A percentile compares a stretch with the other conserved stretches of the same genome.
Conservation (phyloP, 1,140 invertebrate genomes). For the Delia radicum region DNA sequence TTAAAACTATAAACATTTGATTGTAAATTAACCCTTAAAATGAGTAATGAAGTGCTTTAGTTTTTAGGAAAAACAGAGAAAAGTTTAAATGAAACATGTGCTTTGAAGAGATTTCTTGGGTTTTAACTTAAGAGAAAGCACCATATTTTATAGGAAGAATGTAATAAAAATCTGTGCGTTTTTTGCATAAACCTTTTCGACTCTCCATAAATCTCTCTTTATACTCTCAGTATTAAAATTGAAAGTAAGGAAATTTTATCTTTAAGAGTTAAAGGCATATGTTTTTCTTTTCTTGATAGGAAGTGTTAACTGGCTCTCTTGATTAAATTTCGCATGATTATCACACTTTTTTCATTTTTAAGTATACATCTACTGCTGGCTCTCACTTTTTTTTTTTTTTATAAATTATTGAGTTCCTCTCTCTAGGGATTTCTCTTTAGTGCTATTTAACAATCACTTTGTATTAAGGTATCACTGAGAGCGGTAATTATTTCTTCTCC, state of each 20-base stretch:
- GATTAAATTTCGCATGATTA: no score
- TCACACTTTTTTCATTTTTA: neutral
- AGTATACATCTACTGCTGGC: neutral
- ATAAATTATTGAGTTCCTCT: neutral
- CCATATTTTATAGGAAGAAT: neutral
- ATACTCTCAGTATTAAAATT: slow-evolving; percentile 49
- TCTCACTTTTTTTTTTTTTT: slow-evolving; percentile 6
- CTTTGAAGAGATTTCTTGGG: neutral
- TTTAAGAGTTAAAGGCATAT: neutral
- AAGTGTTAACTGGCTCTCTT: neutral
- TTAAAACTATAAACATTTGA: neutral
- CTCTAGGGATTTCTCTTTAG: neutral
- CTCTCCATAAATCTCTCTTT: slow-evolving; percentile 40
- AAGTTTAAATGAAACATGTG: neutral
- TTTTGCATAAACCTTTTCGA: neutral
- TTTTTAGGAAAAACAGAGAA: neutral
- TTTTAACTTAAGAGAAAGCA: neutral
- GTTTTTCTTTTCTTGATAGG: no score
- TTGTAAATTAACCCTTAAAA: no score
- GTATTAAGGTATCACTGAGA: slow-evolving; percentile 68
- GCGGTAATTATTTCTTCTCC: slow-evolving; percentile 81
- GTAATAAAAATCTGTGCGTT: neutral
- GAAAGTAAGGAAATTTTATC: slow-evolving; percentile 50
- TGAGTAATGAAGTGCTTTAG: neutral
- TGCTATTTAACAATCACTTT: slow-evolving; percentile 51